Percentiles rank a stretch among this genome's conserved stretches.
phyloP scores from a whole-genome alignment of 2,797 vertebrate genomes.

The Galago senegalensis region DNA sequence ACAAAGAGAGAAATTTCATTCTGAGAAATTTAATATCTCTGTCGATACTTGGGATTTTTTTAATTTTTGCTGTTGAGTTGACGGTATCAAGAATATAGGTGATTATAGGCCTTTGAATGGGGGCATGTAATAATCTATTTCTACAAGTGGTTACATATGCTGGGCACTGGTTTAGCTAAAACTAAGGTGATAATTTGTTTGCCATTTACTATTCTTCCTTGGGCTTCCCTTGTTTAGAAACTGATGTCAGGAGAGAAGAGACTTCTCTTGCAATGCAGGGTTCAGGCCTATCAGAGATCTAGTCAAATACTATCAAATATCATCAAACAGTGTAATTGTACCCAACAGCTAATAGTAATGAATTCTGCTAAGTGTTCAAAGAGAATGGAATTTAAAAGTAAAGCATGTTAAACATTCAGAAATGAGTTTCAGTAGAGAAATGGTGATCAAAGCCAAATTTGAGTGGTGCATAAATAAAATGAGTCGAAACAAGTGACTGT shows the following conservation, averaged over 20 bases:
- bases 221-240: not conserved
- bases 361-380: not conserved
- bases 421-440: not conserved
- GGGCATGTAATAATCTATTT: not conserved
- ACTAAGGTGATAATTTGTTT: slow-evolving; percentile 29
- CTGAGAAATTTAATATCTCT: not conserved
- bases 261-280: not conserved
- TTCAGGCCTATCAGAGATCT: not conserved
- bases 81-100: not conserved
- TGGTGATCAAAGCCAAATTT: not conserved
- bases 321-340: not conserved
- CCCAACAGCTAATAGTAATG: not conserved
- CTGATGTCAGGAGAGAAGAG: not conserved
- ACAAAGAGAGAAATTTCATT: not conserved
- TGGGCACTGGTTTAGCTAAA: not conserved
- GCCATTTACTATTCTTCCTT: not conserved
- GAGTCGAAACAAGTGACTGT: not conserved
- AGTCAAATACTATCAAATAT: not conserved
- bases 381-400: not conserved
- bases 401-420: not conserved
- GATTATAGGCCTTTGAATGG: not conserved
- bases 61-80: not conserved
- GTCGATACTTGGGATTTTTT: not conserved
- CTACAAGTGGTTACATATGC: not conserved
- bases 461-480: not conserved